Base-by-base conservation (phyloP, 2,888 invertebrate genomes). In the Drepana falcataria region DNA sequence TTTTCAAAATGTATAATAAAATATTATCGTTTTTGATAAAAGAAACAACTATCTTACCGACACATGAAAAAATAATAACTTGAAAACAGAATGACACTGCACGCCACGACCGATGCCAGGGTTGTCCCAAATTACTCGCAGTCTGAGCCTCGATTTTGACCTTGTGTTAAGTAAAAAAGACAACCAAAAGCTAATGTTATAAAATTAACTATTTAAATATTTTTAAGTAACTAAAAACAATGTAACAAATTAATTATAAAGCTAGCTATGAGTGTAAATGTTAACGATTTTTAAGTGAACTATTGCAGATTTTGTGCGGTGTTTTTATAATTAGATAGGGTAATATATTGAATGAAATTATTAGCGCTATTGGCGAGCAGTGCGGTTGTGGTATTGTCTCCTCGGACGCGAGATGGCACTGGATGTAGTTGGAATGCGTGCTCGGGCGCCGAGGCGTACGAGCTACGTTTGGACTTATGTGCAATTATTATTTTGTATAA, bases 401-500 rank as follows among this genome's bases (percentile, higher is more conserved):
- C 68, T 75, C 71, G 74, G 68, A 68, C 75, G 69, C 64, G 65
- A 69, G 64, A 59, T 61, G 70, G 74, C 77, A 68, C 69, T 68
- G 70, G 73, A 65, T 66, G 68, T 63, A 62, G 74, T 61, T 64
- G 61, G 64, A 71, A 71, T 71, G 68, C 63, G 65, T 64, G 64
- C 69, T 64, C 72, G 70, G 66, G 65, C 68, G 59, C 60, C 59
- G 66, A 65, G 68, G 75, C 73, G 71, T 74, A 71, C 77, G 79
- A 75, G 79, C 83, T 71, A 80, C 60, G 83, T 83, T 81, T 81
- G 88, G 87, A 90, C 85, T 90, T 89, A 83, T 87, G 91, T 91
- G 91, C 91, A 91, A 91, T 91, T 91, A 91, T 91, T 89, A 91
- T 90, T 91, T 90, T 90, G 89, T 90, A 88, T 84, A 88, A 87